A percentile compares a stretch with the other conserved stretches of the same genome.
Evolutionary conservation across 2,888 invertebrate genomes (phyloP).

Genomic region (Atherix ibis): DNA sequence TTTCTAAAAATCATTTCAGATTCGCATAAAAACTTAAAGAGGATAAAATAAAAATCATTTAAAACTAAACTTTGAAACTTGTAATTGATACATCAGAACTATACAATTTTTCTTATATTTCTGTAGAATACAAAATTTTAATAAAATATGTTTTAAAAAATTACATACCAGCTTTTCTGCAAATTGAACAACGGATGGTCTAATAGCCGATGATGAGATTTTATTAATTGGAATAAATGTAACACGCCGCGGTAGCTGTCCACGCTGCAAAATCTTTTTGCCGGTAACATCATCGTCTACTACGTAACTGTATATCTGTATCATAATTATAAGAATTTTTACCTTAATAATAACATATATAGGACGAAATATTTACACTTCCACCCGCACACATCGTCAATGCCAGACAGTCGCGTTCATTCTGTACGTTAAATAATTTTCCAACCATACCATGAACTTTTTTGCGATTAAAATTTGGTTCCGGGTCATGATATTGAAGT

Average conservation of each 20-base stretch:
- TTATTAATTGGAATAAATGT: slow-evolving; percentile 88
- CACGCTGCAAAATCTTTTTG: slow-evolving; percentile 68
- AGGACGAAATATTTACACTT: slow-evolving; percentile 39
- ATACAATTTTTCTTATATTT: no score
- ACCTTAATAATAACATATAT: slow-evolving; percentile 4
- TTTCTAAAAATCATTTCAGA: no score
- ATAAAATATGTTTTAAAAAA: no score
- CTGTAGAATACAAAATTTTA: no score
- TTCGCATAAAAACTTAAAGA: no score
- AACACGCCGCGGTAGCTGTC: slow-evolving; percentile 60
- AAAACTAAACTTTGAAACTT: no score
- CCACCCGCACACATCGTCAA: slow-evolving; percentile 76
- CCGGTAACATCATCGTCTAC: slow-evolving; percentile 75
- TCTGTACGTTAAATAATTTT: slow-evolving; percentile 56
- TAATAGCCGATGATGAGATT: slow-evolving; percentile 50
- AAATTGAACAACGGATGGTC: slow-evolving; percentile 37
- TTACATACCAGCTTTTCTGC: slow-evolving; percentile 53
- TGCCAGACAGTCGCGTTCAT: slow-evolving; percentile 55
- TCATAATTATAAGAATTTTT: slow-evolving; percentile 11
- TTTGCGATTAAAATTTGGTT: slow-evolving; percentile 48
- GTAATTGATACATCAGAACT: no score
- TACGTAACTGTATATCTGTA: slow-evolving; percentile 76
- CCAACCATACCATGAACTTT: slow-evolving; percentile 66
- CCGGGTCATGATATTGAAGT: slow-evolving; percentile 66
- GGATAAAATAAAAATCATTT: no score